These are phyloP conservation scores for Aromia moschata DNA, from an alignment of 2,888 invertebrate genomes.

Conservation along the genomic window DNA sequence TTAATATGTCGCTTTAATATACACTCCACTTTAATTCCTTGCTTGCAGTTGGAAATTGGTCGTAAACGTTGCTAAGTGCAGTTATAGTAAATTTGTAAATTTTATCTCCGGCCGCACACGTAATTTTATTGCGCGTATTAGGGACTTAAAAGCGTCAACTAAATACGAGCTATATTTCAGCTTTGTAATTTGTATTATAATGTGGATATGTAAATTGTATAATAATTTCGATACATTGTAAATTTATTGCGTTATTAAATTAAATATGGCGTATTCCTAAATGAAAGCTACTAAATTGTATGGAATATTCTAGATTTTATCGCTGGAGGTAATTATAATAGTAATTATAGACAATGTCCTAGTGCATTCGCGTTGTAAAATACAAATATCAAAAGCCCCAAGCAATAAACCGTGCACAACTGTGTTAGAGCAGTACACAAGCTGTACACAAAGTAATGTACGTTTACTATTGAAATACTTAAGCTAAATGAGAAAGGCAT, in stretches of 20 bases:
- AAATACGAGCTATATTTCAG: constrained; percentile 48
- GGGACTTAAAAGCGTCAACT: constrained; percentile 50
- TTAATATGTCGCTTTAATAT: constrained; percentile 32
- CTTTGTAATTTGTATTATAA: constrained; percentile 55
- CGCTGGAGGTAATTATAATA: constrained; percentile 33
- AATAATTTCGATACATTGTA: constrained; percentile 54
- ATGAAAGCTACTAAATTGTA: constrained; percentile 36
- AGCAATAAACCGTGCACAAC: no score
- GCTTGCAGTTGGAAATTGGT: constrained; percentile 46
- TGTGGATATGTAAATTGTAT: constrained; percentile 55
- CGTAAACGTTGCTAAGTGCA: constrained; percentile 45
- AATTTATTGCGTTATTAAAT: constrained; percentile 54
- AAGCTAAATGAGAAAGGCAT: no score
- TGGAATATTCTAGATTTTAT: constrained; percentile 39
- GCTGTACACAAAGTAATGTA: no score
- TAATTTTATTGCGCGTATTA: constrained; percentile 51
- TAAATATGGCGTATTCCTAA: constrained; percentile 47
- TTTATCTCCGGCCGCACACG: constrained; percentile 48
- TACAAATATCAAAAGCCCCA: constrained; percentile 4
- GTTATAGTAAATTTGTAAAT: constrained; percentile 46
- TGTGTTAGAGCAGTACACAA: no score
- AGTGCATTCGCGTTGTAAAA: constrained; percentile 1
- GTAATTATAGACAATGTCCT: constrained; percentile 35
- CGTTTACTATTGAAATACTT: no score
- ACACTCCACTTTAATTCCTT: constrained; percentile 43